Conservation (phyloP, 2,888 invertebrate genomes). For the Andrena praecox region DNA sequence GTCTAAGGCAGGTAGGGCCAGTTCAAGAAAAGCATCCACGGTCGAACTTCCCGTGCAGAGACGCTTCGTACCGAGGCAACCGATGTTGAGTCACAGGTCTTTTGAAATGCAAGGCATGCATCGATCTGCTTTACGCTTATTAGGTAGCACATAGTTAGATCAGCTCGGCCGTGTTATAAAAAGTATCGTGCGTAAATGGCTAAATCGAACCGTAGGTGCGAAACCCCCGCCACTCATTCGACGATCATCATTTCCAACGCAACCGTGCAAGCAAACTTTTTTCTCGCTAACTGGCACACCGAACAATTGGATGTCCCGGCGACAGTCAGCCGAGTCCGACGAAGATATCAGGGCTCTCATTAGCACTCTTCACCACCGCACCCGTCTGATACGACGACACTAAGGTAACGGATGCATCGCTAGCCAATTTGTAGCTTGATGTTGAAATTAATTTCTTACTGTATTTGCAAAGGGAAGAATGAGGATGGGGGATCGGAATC, state of each 20-base stretch:
- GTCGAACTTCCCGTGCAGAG: slow-evolving; percentile 72
- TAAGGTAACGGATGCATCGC: slow-evolving; percentile 52
- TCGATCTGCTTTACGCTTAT: slow-evolving; percentile 73
- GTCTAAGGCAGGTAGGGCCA: slow-evolving; percentile 71
- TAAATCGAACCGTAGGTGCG: slow-evolving; percentile 72
- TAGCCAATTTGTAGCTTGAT: neutral
- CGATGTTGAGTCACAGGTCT: slow-evolving; percentile 76
- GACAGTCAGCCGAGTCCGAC: slow-evolving; percentile 75
- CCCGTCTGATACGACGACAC: slow-evolving; percentile 78
- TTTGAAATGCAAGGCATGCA: slow-evolving; percentile 77
- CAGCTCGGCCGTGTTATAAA: slow-evolving; percentile 5
- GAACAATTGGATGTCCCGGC: slow-evolving; percentile 68
- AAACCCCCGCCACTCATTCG: slow-evolving; percentile 77
- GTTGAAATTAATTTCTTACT: neutral
- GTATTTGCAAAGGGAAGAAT: neutral
- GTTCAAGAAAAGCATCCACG: slow-evolving; percentile 74
- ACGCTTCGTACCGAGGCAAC: slow-evolving; percentile 70
- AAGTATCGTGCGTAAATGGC: slow-evolving; percentile 15
- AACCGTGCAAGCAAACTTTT: slow-evolving; percentile 66
- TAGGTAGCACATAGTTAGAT: slow-evolving; percentile 72
- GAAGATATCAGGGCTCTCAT: slow-evolving; percentile 67
- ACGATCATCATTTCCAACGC: slow-evolving; percentile 79
- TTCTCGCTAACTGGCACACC: slow-evolving; percentile 67
- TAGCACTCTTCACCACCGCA: slow-evolving; percentile 74
- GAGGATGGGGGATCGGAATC: too few species aligned